A percentile compares a stretch with the other conserved stretches of the same genome.
Evolutionary conservation across 2,113 vertebrate species (phyloP).

Genomic region (Spheniscus mendiculus): DNA sequence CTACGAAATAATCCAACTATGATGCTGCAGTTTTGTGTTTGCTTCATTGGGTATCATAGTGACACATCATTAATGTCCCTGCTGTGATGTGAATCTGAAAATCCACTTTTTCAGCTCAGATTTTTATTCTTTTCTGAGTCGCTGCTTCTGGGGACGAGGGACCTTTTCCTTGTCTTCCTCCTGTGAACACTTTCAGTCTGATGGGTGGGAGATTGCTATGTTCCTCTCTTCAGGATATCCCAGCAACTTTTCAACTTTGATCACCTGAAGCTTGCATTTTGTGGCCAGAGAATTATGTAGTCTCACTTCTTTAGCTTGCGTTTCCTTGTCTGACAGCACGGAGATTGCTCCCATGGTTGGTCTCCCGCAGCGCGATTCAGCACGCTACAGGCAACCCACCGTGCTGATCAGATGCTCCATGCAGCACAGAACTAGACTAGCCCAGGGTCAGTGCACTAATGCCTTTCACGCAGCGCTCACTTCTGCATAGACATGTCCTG

Average conservation of each 20-base stretch:
- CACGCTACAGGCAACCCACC: rapidly evolving
- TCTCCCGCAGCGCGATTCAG: background rate
- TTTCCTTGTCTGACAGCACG: background rate
- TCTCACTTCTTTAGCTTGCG: background rate
- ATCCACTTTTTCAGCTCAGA: background rate
- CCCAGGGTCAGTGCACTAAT: background rate
- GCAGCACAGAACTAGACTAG: background rate
- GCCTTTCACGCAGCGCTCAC: background rate
- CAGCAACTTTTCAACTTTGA: background rate
- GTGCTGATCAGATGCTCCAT: background rate
- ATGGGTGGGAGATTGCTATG: background rate
- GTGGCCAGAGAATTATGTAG: background rate
- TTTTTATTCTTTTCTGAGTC: background rate
- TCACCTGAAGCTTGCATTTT: background rate
- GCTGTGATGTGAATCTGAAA: background rate
- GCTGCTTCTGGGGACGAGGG: background rate
- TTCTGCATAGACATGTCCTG: background rate
- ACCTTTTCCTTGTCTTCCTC: background rate
- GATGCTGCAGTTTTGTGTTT: background rate
- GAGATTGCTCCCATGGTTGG: background rate
- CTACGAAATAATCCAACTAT: background rate
- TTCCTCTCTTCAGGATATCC: background rate
- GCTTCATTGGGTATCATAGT: background rate
- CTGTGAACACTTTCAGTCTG: background rate
- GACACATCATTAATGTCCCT: background rate